Evolutionary conservation across 2,888 invertebrate species (phyloP).

Genomic region (Noctua comes): DNA sequence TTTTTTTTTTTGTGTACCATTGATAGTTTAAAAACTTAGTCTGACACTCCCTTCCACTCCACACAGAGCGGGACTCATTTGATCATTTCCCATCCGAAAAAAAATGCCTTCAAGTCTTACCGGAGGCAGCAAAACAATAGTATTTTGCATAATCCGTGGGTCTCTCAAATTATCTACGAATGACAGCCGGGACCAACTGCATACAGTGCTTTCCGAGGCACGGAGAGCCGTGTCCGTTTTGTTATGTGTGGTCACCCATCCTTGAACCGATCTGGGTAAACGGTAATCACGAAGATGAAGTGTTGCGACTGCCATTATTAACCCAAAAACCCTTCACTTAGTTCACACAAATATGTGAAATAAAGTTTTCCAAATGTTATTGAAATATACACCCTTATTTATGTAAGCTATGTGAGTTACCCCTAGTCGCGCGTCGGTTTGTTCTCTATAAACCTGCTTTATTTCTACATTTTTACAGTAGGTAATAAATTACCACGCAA

Average conservation of each 20-base stretch:
- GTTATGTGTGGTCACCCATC: neutral
- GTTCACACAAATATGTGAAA: neutral
- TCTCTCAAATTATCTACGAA: neutral
- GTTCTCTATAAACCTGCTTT: constrained; percentile 37
- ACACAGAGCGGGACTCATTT: too few species aligned
- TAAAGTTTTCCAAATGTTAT: neutral
- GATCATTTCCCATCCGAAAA: too few species aligned
- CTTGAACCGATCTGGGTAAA: neutral
- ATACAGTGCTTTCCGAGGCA: neutral
- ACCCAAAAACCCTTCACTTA: neutral
- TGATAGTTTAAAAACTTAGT: too few species aligned
- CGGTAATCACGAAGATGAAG: neutral
- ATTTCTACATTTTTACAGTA: constrained; percentile 37
- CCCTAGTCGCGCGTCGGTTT: constrained; percentile 23
- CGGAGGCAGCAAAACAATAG: neutral
- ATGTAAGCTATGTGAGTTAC: constrained; percentile 2
- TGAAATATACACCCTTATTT: neutral
- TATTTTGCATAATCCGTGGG: neutral
- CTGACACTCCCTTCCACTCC: too few species aligned
- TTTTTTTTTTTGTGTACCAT: too few species aligned
- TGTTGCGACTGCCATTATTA: neutral
- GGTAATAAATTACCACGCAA: constrained; percentile 43
- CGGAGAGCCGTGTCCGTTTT: neutral
- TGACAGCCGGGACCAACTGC: neutral
- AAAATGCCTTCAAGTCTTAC: neutral